Base-by-base conservation (phyloP, 1,140 invertebrate genomes). In the Drosophila nigrodunni region DNA sequence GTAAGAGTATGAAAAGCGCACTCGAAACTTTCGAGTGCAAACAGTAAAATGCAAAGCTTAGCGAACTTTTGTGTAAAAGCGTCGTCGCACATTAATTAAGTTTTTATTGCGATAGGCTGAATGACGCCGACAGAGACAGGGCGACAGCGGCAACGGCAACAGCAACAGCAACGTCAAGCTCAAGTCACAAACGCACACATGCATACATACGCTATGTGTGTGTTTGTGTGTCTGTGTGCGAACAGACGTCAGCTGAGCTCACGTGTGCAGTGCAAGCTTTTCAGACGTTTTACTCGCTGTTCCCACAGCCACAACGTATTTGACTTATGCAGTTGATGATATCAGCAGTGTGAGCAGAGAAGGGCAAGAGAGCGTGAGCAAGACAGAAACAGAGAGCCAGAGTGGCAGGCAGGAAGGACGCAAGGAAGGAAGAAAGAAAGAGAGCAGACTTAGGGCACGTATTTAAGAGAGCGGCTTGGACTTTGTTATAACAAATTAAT, bases 251-350 rank as follows among this genome's bases (percentile, higher is more conserved):
- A 72, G 74, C 46, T 54, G 18, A 21, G 44, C 80, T 82, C 80
- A 82, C 80, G 80, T 82, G 80, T 82, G 80, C 65, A 46, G 49
- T 21, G 21, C 75, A 72, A 82, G 82, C 82, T 86, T 30, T 86
- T 85, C 61, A 52, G 46, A 54, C 64, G 59, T 72, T 82, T 67
- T 62, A 68, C 82, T 68, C 68, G 61, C 66, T 75, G 65, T 75
- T 87, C 65, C 65, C 57, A 71, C 60, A 65, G 50, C 35, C 34
- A 49, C 43, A 64, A 41, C 50, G 39, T 11, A 55, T 30, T 44
- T 61, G 50, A 57, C 39, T 50, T 41, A 15, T 15, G 15, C 15
- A 30, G 30, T 11, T 39, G 70, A 73, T 73, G 70, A 73, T 73
- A 73, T 73, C 70, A 73, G 70, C 70, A 35, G 9, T 18, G 7